Base-by-base conservation (phyloP, 1,140 invertebrate genomes). In the Ctenoplectra terminalis region DNA sequence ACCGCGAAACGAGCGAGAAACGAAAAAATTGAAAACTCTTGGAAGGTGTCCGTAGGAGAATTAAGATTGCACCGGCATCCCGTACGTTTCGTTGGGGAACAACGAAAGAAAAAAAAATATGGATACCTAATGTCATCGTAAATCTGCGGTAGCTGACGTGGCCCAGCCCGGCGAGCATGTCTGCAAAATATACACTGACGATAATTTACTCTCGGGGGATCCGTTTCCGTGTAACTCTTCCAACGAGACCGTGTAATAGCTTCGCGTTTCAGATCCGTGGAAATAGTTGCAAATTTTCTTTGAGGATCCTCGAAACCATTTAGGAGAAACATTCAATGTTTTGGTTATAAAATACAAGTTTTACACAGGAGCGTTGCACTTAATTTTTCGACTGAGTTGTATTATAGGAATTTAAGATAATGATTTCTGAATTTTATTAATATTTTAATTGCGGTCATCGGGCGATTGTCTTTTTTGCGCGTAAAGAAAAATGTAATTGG, bases 101-200 rank as follows among this genome's bases (percentile, higher is more conserved):
- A 1, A 34, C 48, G 31, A 40, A 43, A 17, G 23, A 72, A 15
- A 63, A 79, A 75, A 78, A 69, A 85, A 64, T 40, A 56, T 26
- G 66, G 86, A 80, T 83, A 84, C 83, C 85, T 83, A 76, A 89
- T 82, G 86, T 80, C 73, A 43, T 56, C 80, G 73, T 84, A 84
- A 84, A 84, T 84, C 64, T 67, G 40, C 64, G 67, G 73, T 52
- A 31, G 34, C 73, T 75, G 69, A 77, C 81, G 70, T 56, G 66
- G 80, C 66, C 15, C 58, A 54, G 76, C 67, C 73, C 81, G 67
- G 73, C 70, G 70, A 83, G 76, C 70, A 71, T 74, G 56, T 37
- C 66, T 56, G 61, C 75, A 69, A 84, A 86, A 88, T 86, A 86
- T 81, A 78, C 54, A 63, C 61, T 58, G 76, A 74, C 78, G 70